These are phyloP conservation scores for Papilio glaucus DNA, from an alignment of 1,140 invertebrate species.

Conservation along the genomic window DNA sequence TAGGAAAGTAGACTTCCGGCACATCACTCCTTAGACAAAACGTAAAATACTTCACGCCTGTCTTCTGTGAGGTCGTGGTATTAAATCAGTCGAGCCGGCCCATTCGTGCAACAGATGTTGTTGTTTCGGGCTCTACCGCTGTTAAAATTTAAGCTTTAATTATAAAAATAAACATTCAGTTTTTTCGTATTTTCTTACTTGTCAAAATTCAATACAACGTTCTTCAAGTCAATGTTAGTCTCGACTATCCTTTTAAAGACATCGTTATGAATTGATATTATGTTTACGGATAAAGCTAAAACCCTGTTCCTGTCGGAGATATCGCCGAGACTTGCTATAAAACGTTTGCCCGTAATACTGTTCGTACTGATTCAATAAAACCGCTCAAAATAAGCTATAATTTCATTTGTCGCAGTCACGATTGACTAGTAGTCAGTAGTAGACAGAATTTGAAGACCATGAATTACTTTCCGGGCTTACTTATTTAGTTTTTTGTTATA, in stretches of 20 bases:
- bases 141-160: no score
- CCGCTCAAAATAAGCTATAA: constrained; percentile 29
- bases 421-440: background rate
- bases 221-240: background rate
- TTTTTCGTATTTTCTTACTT: no score
- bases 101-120: no score
- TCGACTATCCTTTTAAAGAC: constrained; percentile 7
- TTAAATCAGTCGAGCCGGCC: no score
- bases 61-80: no score
- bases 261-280: constrained; percentile 18
- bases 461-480: no score
- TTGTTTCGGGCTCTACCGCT: no score
- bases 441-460: background rate
- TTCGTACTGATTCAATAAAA: constrained; percentile 57
- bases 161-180: no score
- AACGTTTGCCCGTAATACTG: constrained; percentile 53
- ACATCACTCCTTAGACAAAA: no score
- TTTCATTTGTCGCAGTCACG: constrained; percentile 25
- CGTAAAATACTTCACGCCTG: no score
- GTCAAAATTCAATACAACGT: background rate
- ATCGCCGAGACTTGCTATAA: constrained; percentile 57
- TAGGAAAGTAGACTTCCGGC: no score
- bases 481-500: no score
- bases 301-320: constrained; percentile 50
- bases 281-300: constrained; percentile 18